Evolutionary conservation across 1,140 invertebrate genomes (phyloP).

Genomic region (Cyrtorhinus lividipennis): DNA sequence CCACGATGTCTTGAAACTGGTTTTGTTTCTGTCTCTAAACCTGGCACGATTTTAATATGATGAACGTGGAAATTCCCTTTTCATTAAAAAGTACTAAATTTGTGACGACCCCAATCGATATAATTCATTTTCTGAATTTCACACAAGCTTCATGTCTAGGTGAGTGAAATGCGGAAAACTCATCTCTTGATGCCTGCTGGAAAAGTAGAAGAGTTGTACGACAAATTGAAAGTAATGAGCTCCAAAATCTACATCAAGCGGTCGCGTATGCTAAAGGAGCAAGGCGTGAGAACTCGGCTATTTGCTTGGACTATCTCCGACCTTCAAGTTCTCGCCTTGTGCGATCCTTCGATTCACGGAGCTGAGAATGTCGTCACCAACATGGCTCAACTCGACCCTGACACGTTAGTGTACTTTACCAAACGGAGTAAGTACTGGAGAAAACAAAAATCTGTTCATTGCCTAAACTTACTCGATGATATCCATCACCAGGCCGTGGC

Average conservation of each 20-base stretch:
- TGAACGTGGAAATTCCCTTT: not conserved
- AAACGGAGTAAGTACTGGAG: not conserved
- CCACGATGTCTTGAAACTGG: too few relatives aligned
- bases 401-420: constrained; percentile 35
- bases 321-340: constrained; percentile 66
- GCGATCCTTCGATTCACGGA: constrained; percentile 73
- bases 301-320: constrained; percentile 68
- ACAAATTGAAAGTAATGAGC: constrained; percentile 72
- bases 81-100: not conserved
- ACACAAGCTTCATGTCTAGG: constrained; percentile 30
- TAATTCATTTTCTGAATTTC: not conserved
- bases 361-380: constrained; percentile 55
- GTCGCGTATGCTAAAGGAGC: constrained; percentile 62
- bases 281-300: constrained; percentile 53
- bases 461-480: not conserved
- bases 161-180: constrained; percentile 57
- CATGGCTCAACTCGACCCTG: constrained; percentile 67
- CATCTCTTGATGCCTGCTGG: constrained; percentile 66
- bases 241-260: constrained; percentile 90
- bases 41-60: not conserved
- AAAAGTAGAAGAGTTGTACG: constrained; percentile 80
- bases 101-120: not conserved
- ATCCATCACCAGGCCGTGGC: constrained; percentile 53
- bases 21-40: too few relatives aligned
- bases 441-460: not conserved